A percentile compares a stretch with the other conserved stretches of the same genome.
phyloP scores from a whole-genome alignment of 1,140 invertebrate genomes.

The Meloidogyne hapla region DNA sequence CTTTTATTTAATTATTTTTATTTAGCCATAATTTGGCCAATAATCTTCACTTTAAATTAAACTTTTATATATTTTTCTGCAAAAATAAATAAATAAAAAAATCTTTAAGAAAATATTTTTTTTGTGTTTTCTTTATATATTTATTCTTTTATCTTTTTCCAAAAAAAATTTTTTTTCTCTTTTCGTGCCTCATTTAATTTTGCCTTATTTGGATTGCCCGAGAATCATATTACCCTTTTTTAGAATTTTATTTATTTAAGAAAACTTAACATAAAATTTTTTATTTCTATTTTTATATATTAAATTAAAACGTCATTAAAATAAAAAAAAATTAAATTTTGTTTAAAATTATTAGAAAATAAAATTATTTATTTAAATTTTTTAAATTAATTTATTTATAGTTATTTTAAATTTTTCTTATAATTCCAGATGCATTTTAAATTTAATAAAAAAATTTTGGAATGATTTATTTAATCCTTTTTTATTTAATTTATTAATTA shows the following conservation, averaged over 20 bases:
- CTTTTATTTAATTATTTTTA: too few species aligned
- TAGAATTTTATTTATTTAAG: neutral
- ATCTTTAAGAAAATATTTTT: too few species aligned
- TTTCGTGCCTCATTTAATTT: neutral
- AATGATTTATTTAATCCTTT: too few species aligned
- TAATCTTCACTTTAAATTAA: too few species aligned
- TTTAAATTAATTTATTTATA: too few species aligned
- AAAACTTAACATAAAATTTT: neutral
- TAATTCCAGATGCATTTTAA: too few species aligned
- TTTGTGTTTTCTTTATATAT: neutral
- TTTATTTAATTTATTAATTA: too few species aligned
- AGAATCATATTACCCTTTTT: neutral
- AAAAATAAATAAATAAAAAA: neutral
- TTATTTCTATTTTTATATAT: neutral
- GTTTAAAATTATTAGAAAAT: neutral
- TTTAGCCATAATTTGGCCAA: too few species aligned
- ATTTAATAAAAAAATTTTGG: too few species aligned
- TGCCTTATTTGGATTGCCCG: neutral
- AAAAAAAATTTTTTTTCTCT: neutral
- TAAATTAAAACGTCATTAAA: conserved; percentile 1
- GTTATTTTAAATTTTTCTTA: too few species aligned
- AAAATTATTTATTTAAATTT: neutral
- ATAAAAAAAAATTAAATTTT: neutral
- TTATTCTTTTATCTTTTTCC: neutral
- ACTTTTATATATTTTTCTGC: too few species aligned